phyloP scores from a whole-genome alignment of 37 sponge, comb jelly and placozoan species.

The Beroe ovata region DNA sequence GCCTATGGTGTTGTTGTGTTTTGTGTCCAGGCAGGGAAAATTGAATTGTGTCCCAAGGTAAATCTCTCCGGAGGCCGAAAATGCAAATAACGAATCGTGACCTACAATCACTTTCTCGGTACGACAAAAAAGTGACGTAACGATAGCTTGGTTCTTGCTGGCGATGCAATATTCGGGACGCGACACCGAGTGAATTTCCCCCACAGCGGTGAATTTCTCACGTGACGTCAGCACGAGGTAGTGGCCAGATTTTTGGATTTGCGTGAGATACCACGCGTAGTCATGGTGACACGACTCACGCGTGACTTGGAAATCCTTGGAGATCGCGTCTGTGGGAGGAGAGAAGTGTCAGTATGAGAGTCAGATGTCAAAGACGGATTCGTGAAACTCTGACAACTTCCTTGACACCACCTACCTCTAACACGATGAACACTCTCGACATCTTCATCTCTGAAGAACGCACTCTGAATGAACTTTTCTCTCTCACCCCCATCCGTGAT shows the following conservation, averaged over 20 bases:
- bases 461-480: conserved; percentile 5
- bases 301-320: too few species aligned
- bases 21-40: background rate
- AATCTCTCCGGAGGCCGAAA: background rate
- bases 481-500: background rate
- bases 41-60: background rate
- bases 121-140: background rate
- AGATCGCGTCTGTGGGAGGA: too few species aligned
- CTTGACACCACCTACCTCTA: too few species aligned
- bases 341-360: too few species aligned
- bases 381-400: too few species aligned
- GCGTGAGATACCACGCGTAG: conserved; percentile 5
- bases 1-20: background rate
- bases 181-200: background rate
- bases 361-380: too few species aligned
- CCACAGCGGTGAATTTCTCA: background rate
- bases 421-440: too few species aligned
- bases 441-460: background rate
- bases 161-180: background rate
- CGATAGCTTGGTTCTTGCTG: background rate
- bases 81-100: background rate
- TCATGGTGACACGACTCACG: background rate
- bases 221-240: background rate
- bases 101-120: background rate
- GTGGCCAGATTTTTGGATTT: background rate